Percentiles rank a stretch among this genome's conserved stretches.
These are phyloP conservation scores for Mesembrinibis cayennensis DNA, from an alignment of 2,113 vertebrate genomes.

Conservation along the genomic window DNA sequence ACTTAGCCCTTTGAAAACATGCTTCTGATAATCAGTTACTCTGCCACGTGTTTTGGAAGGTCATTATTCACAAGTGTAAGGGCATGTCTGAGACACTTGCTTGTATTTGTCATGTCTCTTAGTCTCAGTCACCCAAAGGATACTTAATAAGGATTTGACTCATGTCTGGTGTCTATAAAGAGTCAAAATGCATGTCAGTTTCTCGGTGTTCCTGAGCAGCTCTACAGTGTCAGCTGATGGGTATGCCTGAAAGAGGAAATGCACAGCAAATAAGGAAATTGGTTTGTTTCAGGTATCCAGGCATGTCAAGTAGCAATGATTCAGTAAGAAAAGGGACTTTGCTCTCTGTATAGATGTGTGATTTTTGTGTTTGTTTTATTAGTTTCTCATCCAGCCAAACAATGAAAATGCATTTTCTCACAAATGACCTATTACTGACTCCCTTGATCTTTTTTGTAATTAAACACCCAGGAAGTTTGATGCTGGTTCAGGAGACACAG, in stretches of 20 bases:
- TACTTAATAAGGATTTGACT: not conserved
- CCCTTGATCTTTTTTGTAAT: not conserved
- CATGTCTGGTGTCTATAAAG: not conserved
- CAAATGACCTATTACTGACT: not conserved
- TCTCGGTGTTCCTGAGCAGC: accelerated
- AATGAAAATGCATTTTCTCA: not conserved
- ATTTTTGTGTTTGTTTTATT: not conserved
- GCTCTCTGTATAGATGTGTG: not conserved
- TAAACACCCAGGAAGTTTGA: not conserved
- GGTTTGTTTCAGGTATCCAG: not conserved
- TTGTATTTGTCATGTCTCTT: not conserved
- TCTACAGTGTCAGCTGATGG: not conserved
- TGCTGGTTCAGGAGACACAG: not conserved
- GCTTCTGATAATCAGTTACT: not conserved
- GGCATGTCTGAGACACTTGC: not conserved
- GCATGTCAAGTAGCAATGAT: not conserved
- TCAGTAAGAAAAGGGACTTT: not conserved
- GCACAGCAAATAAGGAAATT: not conserved
- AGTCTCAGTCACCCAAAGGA: not conserved
- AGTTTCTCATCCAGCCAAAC: not conserved
- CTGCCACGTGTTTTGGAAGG: not conserved
- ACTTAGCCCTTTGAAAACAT: not conserved
- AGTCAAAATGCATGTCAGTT: not conserved
- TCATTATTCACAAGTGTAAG: not conserved
- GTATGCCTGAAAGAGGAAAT: not conserved